A percentile compares a stretch with the other conserved stretches of the same genome.
These are phyloP conservation scores for Amiota communis DNA, from an alignment of 2,888 invertebrate genomes.

Conservation along the genomic window DNA sequence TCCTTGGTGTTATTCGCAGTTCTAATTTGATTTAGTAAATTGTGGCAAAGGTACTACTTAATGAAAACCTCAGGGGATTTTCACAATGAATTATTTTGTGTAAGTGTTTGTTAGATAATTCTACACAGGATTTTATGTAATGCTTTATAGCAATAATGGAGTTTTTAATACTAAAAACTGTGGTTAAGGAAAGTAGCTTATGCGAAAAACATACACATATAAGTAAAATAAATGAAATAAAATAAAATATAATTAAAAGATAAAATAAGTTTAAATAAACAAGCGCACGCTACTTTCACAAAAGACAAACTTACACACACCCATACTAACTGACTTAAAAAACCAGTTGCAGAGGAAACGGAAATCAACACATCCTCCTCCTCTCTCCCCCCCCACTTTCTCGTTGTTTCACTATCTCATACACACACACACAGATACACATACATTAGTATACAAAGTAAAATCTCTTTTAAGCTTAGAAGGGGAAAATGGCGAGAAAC, in stretches of 20 bases:
- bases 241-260: conserved; percentile 27
- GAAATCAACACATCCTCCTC: background rate
- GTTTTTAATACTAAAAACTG: too few species aligned
- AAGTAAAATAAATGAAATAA: background rate
- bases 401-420: background rate
- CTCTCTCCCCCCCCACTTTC: too few species aligned
- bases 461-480: background rate
- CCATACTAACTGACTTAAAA: conserved; percentile 10
- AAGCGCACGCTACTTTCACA: background rate
- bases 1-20: too few species aligned
- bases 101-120: too few species aligned
- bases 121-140: too few species aligned
- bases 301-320: conserved; percentile 6
- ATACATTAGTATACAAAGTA: background rate
- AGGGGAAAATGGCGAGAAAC: background rate
- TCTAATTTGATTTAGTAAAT: too few species aligned
- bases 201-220: too few species aligned
- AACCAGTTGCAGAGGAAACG: background rate
- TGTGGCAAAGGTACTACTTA: too few species aligned
- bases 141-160: too few species aligned
- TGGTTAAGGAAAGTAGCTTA: too few species aligned
- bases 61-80: too few species aligned
- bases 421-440: background rate
- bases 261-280: conserved; percentile 28
- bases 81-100: too few species aligned